A percentile compares a stretch with the other conserved stretches of the same genome.
Evolutionary conservation across 2,113 vertebrate genomes (phyloP).

Genomic region (Pardalotus punctatus): DNA sequence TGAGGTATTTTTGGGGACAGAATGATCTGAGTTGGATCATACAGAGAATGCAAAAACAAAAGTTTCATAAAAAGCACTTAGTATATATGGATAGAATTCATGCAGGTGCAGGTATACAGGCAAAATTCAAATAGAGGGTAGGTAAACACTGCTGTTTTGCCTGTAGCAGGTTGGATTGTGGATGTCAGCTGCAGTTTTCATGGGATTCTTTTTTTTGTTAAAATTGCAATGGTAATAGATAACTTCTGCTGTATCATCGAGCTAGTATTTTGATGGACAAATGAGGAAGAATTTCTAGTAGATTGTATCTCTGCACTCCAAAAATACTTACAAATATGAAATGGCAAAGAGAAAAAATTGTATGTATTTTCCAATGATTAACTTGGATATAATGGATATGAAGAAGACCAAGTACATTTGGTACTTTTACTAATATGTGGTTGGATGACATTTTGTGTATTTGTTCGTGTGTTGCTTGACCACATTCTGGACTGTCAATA

Average conservation of each 20-base stretch:
- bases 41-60: conserved; percentile 4
- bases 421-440: not conserved
- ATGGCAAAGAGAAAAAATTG: not conserved
- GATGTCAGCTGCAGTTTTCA: not conserved
- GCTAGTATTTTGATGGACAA: not conserved
- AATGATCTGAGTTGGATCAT: not conserved
- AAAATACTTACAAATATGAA: not conserved
- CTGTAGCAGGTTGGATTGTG: not conserved
- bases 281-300: not conserved
- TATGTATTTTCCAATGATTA: not conserved
- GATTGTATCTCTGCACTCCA: not conserved
- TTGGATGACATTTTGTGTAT: not conserved
- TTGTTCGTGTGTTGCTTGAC: not conserved
- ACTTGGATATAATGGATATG: not conserved
- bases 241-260: not conserved
- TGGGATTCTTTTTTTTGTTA: not conserved
- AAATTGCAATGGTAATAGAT: not conserved
- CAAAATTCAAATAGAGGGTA: not conserved
- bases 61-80: not conserved
- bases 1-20: not conserved
- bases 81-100: not conserved
- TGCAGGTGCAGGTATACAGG: not conserved
- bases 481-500: not conserved
- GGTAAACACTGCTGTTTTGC: not conserved
- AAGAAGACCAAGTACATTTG: not conserved